Base-by-base conservation (phyloP, 1,140 invertebrate species). In the Zaprionus capensis region DNA sequence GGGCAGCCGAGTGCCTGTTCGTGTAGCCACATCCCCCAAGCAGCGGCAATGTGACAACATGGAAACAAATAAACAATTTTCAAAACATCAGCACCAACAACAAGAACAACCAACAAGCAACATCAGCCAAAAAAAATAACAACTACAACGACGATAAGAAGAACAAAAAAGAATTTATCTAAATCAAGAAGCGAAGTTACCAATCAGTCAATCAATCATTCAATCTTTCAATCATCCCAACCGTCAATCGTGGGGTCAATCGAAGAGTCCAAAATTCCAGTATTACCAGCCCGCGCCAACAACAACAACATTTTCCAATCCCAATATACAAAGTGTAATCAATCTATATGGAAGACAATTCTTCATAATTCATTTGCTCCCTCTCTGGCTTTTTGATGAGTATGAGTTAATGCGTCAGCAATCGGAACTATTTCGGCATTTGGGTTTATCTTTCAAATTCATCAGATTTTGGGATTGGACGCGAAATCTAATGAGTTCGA, bases 1-100 rank as follows among this genome's bases (percentile, higher is more conserved):
- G 95, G 85, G 97, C 97, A 44, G 97, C 97, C 12, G 97, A 98
- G 36, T 66, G 64, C 12, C 64, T 66, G n/a, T 66, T 66, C 93
- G 96, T 96, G 95, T 97, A 97, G 95, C 91, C 63, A 72, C 15
- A 31, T 31, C 7, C 31, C 31, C 31, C 7, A 44, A 26, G 14
- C 57, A 55, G 51, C 28, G 20, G 36, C 44, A 56, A 20, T 26
- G 15, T 12, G 44, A 28, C 44, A 24, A 36, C 28, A 53, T 9
- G 0, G 5, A 26, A 14, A 62, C 11, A 24, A 24, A 22, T 28
- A 31, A 58, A 15, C 17, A 5, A 66, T 28, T 34, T 14, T 26
- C 5, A 15, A 14, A 34, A 22, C 26, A 51, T 7, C 31, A 70
- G 24, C 59, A 24, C 24, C 38, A 24, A 12, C 46, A 51, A 22